phyloP scores from a whole-genome alignment of 2,113 vertebrate genomes.

The Delphinus delphis region DNA sequence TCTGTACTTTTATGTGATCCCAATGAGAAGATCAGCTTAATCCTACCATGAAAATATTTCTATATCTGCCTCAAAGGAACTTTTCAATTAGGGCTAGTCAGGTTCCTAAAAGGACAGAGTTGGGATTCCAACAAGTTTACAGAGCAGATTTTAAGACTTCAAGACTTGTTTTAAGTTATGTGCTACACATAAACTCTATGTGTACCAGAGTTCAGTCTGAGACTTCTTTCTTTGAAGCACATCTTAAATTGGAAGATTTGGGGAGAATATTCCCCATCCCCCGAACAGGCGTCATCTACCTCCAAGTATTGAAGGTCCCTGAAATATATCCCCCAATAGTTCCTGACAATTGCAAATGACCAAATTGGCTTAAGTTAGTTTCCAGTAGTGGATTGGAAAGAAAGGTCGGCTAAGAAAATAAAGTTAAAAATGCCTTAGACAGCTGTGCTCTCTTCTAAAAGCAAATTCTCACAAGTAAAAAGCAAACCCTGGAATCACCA shows the following conservation, averaged over 20 bases:
- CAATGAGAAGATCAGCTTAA: background rate
- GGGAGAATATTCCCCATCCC: background rate
- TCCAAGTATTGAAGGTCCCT: background rate
- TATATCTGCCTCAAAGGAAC: background rate
- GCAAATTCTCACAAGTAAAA: conserved; percentile 45
- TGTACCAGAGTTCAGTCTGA: background rate
- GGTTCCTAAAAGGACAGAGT: background rate
- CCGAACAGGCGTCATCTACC: background rate
- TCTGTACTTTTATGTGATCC: background rate
- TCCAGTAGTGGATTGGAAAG: background rate
- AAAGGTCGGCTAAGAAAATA: conserved; percentile 16
- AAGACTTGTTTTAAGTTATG: background rate
- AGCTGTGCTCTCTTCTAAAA: conserved; percentile 52
- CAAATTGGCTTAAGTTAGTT: background rate
- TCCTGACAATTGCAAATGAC: background rate
- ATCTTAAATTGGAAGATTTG: background rate
- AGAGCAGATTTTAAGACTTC: background rate
- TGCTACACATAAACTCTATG: background rate
- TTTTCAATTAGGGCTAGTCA: background rate
- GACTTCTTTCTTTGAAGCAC: background rate
- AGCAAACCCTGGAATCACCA: conserved; percentile 54
- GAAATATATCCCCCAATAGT: background rate
- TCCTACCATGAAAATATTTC: background rate
- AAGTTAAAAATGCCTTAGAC: conserved; percentile 51
- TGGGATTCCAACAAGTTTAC: background rate